These are phyloP conservation scores for Cichladusa arquata DNA, from an alignment of 2,113 vertebrate genomes.

Conservation along the genomic window DNA sequence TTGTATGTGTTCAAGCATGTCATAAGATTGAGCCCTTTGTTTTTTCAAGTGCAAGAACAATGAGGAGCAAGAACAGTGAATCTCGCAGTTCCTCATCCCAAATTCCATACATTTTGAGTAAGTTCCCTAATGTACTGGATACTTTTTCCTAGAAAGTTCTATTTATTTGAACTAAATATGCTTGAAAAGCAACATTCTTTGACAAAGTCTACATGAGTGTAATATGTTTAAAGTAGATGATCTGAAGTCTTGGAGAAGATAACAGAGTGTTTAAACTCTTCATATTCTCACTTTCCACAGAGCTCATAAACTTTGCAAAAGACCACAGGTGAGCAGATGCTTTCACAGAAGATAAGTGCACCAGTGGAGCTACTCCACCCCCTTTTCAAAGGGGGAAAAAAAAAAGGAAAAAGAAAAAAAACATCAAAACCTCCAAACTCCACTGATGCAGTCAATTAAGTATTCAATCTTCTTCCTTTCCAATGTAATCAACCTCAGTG, in stretches of 20 bases:
- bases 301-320: not conserved
- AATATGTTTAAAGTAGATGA: not conserved
- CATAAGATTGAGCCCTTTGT: not conserved
- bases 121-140: not conserved
- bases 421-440: not conserved
- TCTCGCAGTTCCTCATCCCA: not conserved
- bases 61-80: not conserved
- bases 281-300: not conserved
- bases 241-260: not conserved
- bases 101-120: not conserved
- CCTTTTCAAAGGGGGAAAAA: not conserved
- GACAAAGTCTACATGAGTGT: not conserved
- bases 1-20: not conserved
- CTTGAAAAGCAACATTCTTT: not conserved
- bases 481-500: not conserved
- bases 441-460: not conserved
- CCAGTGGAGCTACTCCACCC: not conserved
- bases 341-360: not conserved
- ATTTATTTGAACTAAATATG: not conserved
- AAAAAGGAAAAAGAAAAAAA: not conserved
- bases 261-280: not conserved
- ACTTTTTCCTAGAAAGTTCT: not conserved
- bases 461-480: not conserved
- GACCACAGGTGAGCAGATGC: not conserved
- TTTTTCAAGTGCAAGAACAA: not conserved